Evolutionary conservation across 53 echinoderm and acorn worm species (phyloP).

Genomic region (Arbacia lixula): DNA sequence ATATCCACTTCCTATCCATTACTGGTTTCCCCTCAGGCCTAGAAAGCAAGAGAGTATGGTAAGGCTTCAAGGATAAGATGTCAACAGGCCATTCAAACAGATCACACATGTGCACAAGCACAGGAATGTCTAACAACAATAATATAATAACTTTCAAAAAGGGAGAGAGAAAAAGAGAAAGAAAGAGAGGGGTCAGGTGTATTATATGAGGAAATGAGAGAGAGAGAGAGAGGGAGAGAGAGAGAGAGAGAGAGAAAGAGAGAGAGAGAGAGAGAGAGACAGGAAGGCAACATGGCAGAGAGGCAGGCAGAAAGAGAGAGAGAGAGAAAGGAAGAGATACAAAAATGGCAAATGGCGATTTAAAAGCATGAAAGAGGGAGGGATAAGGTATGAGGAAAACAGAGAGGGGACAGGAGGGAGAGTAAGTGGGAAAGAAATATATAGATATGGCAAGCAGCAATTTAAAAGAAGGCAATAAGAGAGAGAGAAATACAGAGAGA

Average conservation of each 20-base stretch:
- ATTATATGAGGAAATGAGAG: background rate
- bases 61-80: too few species aligned
- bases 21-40: too few species aligned
- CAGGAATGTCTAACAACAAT: too few species aligned
- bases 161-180: background rate
- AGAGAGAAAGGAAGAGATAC: background rate
- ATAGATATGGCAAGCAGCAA: background rate
- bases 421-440: background rate
- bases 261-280: background rate
- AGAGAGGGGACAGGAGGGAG: background rate
- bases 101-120: too few species aligned
- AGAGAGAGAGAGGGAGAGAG: background rate
- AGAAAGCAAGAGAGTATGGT: too few species aligned
- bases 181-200: background rate
- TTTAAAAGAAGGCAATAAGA: background rate
- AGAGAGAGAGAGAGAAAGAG: background rate
- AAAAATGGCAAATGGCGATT: background rate
- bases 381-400: background rate
- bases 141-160: too few species aligned
- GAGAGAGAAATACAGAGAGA: background rate
- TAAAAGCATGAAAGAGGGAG: background rate
- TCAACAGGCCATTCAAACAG: too few species aligned
- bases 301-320: background rate
- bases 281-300: background rate
- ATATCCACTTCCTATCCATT: too few species aligned